These are phyloP conservation scores for Coleophora deauratella DNA, from an alignment of 2,888 invertebrate genomes.

Conservation along the genomic window DNA sequence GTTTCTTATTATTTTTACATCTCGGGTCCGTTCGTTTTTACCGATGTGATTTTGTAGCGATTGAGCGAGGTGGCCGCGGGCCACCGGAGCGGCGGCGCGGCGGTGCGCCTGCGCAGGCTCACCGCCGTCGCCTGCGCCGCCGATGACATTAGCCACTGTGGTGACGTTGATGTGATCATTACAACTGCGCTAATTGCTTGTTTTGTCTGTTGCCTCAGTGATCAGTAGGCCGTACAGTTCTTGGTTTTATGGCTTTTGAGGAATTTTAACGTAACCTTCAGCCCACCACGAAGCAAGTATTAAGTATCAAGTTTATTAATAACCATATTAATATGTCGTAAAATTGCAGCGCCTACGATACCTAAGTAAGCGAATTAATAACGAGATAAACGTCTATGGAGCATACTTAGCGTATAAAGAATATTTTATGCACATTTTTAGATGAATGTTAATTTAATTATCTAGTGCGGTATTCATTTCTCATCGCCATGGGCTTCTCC, in stretches of 20 bases:
- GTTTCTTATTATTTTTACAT: conserved; percentile 47
- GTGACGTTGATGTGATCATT: conserved; percentile 30
- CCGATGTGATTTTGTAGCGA: conserved; percentile 27
- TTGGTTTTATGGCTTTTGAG: conserved; percentile 34
- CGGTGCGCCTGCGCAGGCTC: conserved; percentile 30
- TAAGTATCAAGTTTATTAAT: conserved; percentile 34
- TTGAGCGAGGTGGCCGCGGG: conserved; percentile 33
- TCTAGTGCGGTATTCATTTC: conserved; percentile 27
- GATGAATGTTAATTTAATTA: conserved; percentile 14
- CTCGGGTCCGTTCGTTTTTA: conserved; percentile 29
- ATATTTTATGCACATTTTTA: conserved; percentile 26
- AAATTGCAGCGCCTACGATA: conserved; percentile 42
- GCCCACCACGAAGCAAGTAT: conserved; percentile 29
- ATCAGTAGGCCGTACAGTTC: conserved; percentile 27
- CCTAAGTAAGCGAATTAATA: conserved; percentile 27
- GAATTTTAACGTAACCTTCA: conserved; percentile 41
- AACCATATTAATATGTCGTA: conserved; percentile 33
- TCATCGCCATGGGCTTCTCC: conserved; percentile 21
- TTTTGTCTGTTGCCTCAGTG: conserved; percentile 31
- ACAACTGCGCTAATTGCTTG: conserved; percentile 36
- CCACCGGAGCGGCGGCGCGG: conserved; percentile 64
- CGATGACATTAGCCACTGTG: conserved; percentile 30
- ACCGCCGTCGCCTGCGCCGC: too few relatives aligned
- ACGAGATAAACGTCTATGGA: conserved; percentile 21
- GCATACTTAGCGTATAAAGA: background rate